Evolutionary conservation across 2,113 vertebrate species (phyloP), one percentile per base, ranked within the genome.

Genomic region (Platycercus adscitus): DNA sequence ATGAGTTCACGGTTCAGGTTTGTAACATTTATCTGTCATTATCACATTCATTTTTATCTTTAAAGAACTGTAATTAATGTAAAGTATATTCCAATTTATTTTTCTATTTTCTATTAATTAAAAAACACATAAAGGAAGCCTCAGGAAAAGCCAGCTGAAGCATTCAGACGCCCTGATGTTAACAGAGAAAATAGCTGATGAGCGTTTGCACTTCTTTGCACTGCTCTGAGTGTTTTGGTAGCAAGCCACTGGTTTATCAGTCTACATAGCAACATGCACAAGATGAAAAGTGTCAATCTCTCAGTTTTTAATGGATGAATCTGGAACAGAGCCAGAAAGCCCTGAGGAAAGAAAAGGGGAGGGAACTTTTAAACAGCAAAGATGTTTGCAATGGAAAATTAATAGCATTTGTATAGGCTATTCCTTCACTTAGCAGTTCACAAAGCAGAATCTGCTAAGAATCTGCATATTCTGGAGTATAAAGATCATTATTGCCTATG

Each of bases 31-130:
- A 75, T 64, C 82, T 75, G 17, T 89, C 26, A 76, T 68, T 75
- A 83, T 78, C 75, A 73, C 53, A 37, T 3, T 75, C 3, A 77
- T 81, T 75, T 93, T 82, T 60, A 69, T 8, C n/a, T 81, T 72
- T 77, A 41, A 95, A 83, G 28, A 83, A 66, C 33, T 91, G 17
- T 35, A 43, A 75, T 63, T 75, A 58, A 72, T 61, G 69, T 94
- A 19, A 25, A 82, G 17, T 17, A 47, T 65, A 81, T 63, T 73
- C 41, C 11, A 37, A 77, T 94, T 91, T 73, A 49, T 84, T 93
- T 91, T 89, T 91, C 89, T 82, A 16, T 39, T 88, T 92, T 82
- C 56, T 92, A 26, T 60, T 95, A 75, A 96, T 94, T 70, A 94
- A 94, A 96, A 72, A 80, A 26, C 9, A 41, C 26, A 83, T 47